These are phyloP conservation scores for Caenorhabditis angaria DNA, from an alignment of 2,888 invertebrate species.

Conservation along the genomic window DNA sequence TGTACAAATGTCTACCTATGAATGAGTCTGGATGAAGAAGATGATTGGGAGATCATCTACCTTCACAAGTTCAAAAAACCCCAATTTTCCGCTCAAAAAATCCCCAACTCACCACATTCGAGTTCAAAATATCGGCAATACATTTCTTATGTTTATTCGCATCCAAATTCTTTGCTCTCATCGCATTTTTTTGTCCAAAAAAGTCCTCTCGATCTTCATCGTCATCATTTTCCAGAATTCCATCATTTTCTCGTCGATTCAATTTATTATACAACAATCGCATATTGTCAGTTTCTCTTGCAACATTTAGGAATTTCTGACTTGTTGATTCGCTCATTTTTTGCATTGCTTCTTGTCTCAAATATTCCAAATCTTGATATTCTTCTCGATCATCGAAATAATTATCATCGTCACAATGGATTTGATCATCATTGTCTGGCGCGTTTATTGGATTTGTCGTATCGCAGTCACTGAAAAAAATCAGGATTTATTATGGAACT, in stretches of 20 bases:
- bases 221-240: constrained; percentile 22
- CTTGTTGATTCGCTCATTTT: background rate
- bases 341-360: background rate
- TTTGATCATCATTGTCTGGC: constrained; percentile 10
- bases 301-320: background rate
- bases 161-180: constrained; percentile 28
- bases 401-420: background rate
- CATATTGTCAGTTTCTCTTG: background rate
- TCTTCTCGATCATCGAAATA: background rate
- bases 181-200: background rate
- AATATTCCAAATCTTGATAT: background rate
- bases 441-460: background rate
- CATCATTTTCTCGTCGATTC: constrained; percentile 12
- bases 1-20: too few species aligned
- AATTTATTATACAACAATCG: background rate
- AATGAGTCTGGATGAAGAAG: too few species aligned
- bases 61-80: too few species aligned
- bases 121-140: constrained; percentile 31
- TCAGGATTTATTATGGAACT: too few species aligned
- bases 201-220: constrained; percentile 13
- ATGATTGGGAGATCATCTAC: too few species aligned
- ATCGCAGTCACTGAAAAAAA: too few species aligned
- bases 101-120: background rate
- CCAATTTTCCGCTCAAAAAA: too few species aligned
- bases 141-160: constrained; percentile 36